Percentiles rank a stretch among this genome's conserved stretches.
phyloP scores from a whole-genome alignment of 2,888 invertebrate species.

The Mantis religiosa region DNA sequence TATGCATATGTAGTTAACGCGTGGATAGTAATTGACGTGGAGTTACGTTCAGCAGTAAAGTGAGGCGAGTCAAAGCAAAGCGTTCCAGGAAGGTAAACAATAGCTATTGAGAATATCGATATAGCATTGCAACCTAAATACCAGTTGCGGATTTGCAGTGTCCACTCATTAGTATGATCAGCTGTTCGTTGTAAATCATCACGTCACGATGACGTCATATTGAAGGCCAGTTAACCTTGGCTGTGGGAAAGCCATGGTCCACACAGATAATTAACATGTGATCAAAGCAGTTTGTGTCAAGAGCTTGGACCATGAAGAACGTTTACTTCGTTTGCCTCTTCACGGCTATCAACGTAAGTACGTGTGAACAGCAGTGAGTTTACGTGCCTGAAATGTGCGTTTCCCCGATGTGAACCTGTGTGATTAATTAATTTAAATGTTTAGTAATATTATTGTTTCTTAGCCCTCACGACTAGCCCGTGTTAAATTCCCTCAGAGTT shows the following conservation, averaged over 20 bases:
- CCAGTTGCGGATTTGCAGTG: neutral
- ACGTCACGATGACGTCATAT: neutral
- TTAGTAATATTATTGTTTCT: too few species aligned
- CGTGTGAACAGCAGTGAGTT: neutral
- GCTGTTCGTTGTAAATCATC: neutral
- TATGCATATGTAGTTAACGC: too few species aligned
- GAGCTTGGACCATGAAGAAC: neutral
- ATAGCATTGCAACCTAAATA: too few species aligned
- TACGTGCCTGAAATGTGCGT: too few species aligned
- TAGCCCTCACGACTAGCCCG: too few species aligned
- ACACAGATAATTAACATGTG: neutral
- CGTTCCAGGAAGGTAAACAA: neutral
- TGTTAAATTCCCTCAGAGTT: too few species aligned
- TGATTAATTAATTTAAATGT: too few species aligned
- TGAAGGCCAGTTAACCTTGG: neutral
- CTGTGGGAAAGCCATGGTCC: neutral
- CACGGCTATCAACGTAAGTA: neutral
- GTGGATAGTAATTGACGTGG: too few species aligned
- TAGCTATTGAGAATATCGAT: neutral
- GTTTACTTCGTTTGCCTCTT: neutral
- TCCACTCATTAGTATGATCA: neutral
- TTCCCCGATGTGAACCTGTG: too few species aligned
- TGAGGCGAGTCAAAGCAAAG: too few species aligned
- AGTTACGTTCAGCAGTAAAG: too few species aligned
- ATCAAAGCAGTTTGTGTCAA: neutral